A percentile compares a stretch with the other conserved stretches of the same genome.
These are phyloP conservation scores for Melanophora roralis DNA, from an alignment of 2,888 invertebrate genomes.

Conservation along the genomic window DNA sequence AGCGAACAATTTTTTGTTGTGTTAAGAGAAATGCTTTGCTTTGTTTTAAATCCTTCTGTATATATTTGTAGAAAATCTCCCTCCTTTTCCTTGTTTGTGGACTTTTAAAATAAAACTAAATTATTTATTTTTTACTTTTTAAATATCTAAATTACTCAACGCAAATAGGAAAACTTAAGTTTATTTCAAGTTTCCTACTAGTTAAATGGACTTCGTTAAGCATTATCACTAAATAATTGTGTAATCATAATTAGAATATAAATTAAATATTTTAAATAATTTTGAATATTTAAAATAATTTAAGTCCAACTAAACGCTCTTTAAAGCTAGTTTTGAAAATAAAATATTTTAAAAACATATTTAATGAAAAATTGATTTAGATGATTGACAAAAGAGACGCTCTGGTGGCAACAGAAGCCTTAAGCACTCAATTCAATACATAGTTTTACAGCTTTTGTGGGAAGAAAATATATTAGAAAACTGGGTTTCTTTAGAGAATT, in stretches of 20 bases:
- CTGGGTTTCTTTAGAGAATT: too few species aligned
- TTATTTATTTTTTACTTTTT: not conserved
- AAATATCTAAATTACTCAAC: too few species aligned
- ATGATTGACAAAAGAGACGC: too few species aligned
- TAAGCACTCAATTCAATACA: too few species aligned
- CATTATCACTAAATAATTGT: not conserved
- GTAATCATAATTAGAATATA: not conserved
- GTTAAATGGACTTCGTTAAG: not conserved
- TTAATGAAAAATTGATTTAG: too few species aligned
- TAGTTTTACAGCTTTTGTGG: too few species aligned
- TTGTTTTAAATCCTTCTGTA: too few species aligned
- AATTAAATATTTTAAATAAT: not conserved
- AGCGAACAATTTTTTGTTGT: slow-evolving; percentile 36
- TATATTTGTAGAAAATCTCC: not conserved
- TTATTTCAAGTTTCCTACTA: not conserved
- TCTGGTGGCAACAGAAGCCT: too few species aligned
- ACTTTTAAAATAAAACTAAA: not conserved
- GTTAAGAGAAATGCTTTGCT: not conserved
- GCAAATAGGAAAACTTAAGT: not conserved
- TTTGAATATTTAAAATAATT: not conserved
- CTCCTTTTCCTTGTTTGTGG: not conserved
- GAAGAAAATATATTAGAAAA: too few species aligned
- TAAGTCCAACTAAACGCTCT: too few species aligned
- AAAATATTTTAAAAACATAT: too few species aligned
- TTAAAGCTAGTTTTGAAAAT: too few species aligned